Percentiles rank a stretch among this genome's conserved stretches.
phyloP scores from a whole-genome alignment of 2,888 invertebrate species.

The Sipunculus nudus region DNA sequence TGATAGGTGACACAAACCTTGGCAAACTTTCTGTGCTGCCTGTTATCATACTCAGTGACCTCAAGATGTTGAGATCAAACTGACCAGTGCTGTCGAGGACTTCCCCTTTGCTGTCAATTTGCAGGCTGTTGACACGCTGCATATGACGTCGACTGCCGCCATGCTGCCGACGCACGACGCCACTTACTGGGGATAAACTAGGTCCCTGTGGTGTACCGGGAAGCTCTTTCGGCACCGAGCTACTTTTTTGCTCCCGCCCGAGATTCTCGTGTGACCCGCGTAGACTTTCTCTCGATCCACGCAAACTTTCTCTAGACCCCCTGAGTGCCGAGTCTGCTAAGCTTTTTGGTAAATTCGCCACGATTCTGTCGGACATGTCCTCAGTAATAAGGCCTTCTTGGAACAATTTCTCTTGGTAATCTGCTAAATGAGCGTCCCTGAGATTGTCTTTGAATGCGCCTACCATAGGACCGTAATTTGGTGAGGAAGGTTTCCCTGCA shows the following conservation, averaged over 20 bases:
- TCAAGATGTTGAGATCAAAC: no score
- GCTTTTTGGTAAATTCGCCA: conserved; percentile 47
- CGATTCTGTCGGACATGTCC: conserved; percentile 53
- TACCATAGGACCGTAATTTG: conserved; percentile 30
- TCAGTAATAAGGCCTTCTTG: conserved; percentile 45
- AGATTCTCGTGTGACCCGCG: not conserved
- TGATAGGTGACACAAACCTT: conserved; percentile 47
- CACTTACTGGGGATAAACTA: no score
- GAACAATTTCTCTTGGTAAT: conserved; percentile 48
- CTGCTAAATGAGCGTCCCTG: conserved; percentile 31
- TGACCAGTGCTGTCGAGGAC: no score
- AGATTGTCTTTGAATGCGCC: conserved; percentile 34
- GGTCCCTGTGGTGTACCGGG: not conserved
- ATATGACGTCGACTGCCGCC: no score
- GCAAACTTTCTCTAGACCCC: conserved; percentile 28
- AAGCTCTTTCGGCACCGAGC: conserved; percentile 17
- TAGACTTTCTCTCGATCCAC: conserved; percentile 10
- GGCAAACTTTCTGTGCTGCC: conserved; percentile 62
- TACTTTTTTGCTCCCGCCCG: conserved; percentile 23
- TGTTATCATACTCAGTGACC: conserved; percentile 58
- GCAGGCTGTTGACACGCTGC: no score
- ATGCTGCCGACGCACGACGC: no score
- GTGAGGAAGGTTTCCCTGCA: conserved; percentile 63
- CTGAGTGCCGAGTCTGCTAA: conserved; percentile 25
- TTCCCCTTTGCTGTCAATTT: no score